Evolutionary conservation across 2,113 vertebrate genomes (phyloP).

Genomic region (Orientallactaga bullata): DNA sequence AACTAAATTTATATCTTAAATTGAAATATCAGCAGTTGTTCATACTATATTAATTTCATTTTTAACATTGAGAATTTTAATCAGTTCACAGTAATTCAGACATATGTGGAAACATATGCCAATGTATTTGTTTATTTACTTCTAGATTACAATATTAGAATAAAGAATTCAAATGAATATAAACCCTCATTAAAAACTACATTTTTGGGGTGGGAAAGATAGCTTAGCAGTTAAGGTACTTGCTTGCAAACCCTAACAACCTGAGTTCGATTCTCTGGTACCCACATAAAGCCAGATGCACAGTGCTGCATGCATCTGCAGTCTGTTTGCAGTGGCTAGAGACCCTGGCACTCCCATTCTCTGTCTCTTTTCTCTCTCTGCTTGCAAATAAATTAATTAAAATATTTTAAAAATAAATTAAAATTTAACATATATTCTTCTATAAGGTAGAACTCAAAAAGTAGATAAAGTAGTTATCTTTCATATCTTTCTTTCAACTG

Average conservation of each 20-base stretch:
- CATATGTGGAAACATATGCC: background rate
- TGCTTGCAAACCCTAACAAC: no score
- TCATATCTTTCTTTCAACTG: background rate
- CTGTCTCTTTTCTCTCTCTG: no score
- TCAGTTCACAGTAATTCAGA: constrained; percentile 11
- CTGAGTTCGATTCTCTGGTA: no score
- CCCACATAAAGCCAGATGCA: no score
- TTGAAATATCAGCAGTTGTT: constrained; percentile 33
- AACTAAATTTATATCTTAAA: constrained; percentile 11
- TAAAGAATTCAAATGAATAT: constrained; percentile 41
- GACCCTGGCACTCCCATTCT: no score
- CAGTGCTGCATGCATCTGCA: no score
- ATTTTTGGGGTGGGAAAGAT: no score
- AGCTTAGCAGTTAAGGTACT: no score
- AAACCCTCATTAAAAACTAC: background rate
- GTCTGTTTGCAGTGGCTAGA: no score
- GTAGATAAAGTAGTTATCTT: background rate
- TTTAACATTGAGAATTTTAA: constrained; percentile 43
- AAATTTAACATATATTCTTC: background rate
- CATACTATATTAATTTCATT: background rate
- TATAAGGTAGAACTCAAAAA: constrained; percentile 14
- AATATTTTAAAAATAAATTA: no score
- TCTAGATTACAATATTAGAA: constrained; percentile 21
- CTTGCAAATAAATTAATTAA: no score
- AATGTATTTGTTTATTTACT: background rate